These are phyloP conservation scores for Heteropelma amictum DNA, from an alignment of 2,888 invertebrate species.

Conservation along the genomic window DNA sequence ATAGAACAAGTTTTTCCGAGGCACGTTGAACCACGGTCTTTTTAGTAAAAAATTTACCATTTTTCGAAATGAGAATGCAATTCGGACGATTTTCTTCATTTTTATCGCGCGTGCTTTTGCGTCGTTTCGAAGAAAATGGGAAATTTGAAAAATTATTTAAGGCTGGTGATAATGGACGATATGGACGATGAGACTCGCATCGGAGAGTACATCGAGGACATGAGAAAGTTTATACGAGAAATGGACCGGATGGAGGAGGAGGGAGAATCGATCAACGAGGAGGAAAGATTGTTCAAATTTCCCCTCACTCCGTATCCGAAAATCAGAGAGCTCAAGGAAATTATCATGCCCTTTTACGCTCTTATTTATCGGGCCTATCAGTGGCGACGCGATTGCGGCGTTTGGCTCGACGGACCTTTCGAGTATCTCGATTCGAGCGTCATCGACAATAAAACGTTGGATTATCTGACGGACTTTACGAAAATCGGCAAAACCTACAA, in stretches of 20 bases:
- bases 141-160: conserved; percentile 38
- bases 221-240: conserved; percentile 87
- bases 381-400: conserved; percentile 90
- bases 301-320: conserved; percentile 87
- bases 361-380: conserved; percentile 84
- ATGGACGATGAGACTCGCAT: conserved; percentile 91
- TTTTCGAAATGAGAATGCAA: no score
- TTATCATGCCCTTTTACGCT: conserved; percentile 84
- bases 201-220: conserved; percentile 87
- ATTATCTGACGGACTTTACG: conserved; percentile 88
- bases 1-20: conserved; percentile 86
- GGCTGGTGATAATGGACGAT: conserved; percentile 87
- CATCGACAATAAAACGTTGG: conserved; percentile 90
- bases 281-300: conserved; percentile 92
- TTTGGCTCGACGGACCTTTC: conserved; percentile 96
- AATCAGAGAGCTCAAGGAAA: conserved; percentile 87
- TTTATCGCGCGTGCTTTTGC: not conserved
- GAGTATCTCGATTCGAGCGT: conserved; percentile 88
- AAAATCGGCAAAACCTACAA: conserved; percentile 89
- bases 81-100: no score
- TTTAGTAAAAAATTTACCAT: no score
- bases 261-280: conserved; percentile 92
- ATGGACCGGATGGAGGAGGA: conserved; percentile 87
- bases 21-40: no score
- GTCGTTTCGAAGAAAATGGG: not conserved